Evolutionary conservation across 92 coral and sea anemone genomes (phyloP), one percentile per base, ranked within the genome.

Genomic region (Actinernus sp.): DNA sequence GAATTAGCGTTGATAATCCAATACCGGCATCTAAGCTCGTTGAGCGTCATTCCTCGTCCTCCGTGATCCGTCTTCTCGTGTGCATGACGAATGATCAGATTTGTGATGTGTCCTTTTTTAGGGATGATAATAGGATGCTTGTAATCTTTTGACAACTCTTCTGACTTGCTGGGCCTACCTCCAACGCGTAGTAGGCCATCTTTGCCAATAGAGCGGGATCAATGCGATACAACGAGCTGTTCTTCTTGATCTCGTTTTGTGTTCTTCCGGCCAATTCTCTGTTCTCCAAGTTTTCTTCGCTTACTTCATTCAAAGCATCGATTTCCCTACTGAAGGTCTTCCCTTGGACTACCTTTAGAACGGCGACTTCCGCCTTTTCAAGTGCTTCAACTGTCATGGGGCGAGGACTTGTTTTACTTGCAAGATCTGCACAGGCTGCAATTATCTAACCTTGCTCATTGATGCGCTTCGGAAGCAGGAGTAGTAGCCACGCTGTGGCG

Each of bases 1-100:
- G 80, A 28, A 51, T 73, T 73, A 7, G 61, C 80, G 49, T 34
- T 23, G 26, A 73, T 48, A 28, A 73, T 61, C 50, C 80, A 73
- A 34, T 39, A 61, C 39, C 30, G 60, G 21, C 28, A 48, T 28
- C 71, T 45, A 20, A 73, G 41, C 43, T 55, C 26, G 34, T 41
- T 48, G 19, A 71, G 20, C 28, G 58, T 58, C 26, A 56, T 37
- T 23, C 65, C 58, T 59, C 71, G n/a, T 12, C 80, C 80, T 17
- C 57, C 46, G 22, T 61, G 71, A 8, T 43, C 79, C 13, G 51
- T 32, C 41, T 33, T 48, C 53, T 58, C 61, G 28, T 73, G 80
- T 18, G 40, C 31, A 26, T 60, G 55, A 31, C 40, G 60, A 43
- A 73, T 73, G 26, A 73, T 36, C 32, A 73, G 70, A 33, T n/a